Conservation (phyloP, 1,140 invertebrate genomes). For the Diachasmimorpha longicaudata region DNA sequence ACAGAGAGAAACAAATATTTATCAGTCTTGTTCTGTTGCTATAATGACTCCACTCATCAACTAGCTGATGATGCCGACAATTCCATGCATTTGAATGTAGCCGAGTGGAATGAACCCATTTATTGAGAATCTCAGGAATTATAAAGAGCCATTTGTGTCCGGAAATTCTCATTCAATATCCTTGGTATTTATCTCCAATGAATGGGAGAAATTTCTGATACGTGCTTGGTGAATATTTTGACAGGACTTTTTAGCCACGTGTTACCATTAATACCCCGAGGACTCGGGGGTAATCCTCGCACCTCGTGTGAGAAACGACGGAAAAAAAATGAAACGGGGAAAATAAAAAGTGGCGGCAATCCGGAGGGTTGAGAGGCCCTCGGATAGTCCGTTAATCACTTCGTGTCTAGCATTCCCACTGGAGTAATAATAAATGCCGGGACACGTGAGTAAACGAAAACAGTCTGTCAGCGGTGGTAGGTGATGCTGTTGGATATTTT, state of each 20-base stretch:
- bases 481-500: not conserved
- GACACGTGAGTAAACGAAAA: constrained; percentile 26
- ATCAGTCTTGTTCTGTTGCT: not conserved
- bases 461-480: constrained; percentile 17
- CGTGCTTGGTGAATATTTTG: not conserved
- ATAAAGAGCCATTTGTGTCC: too few species aligned
- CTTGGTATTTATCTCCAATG: not conserved
- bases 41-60: not conserved
- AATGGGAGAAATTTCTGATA: not conserved
- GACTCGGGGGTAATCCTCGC: too few species aligned
- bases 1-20: not conserved
- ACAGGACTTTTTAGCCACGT: not conserved
- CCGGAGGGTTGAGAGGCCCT: not conserved
- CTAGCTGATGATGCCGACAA: not conserved
- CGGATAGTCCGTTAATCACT: not conserved
- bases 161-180: too few species aligned
- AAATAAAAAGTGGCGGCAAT: not conserved
- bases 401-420: not conserved
- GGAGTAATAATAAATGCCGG: constrained; percentile 15
- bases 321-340: not conserved
- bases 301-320: not conserved
- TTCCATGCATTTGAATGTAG: not conserved
- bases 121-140: not conserved
- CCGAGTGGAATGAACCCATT: not conserved
- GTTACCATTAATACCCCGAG: not conserved